phyloP scores from a whole-genome alignment of 2,888 invertebrate species.

The Drepana falcataria region DNA sequence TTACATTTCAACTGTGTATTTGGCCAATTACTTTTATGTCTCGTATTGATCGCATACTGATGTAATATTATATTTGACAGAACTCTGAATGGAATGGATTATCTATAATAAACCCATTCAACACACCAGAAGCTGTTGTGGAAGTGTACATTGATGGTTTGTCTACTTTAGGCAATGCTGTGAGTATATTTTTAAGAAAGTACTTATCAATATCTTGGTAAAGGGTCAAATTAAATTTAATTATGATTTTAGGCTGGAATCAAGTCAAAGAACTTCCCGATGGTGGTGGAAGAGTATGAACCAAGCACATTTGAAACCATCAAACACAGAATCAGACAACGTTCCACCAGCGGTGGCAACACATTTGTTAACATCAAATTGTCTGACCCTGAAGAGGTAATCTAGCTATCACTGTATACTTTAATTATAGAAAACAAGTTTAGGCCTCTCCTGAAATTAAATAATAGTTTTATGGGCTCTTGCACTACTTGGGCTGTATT shows the following conservation, averaged over 20 bases:
- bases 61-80: constrained; percentile 35
- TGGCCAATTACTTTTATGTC: no score
- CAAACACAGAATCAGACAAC: constrained; percentile 77
- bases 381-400: constrained; percentile 81
- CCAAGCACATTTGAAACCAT: constrained; percentile 79
- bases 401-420: not conserved
- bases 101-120: constrained; percentile 83
- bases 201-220: not conserved
- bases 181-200: constrained; percentile 28
- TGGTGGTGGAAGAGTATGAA: constrained; percentile 81
- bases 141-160: constrained; percentile 85
- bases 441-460: no score
- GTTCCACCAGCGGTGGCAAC: constrained; percentile 79
- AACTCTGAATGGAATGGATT: constrained; percentile 84
- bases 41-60: no score
- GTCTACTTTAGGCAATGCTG: constrained; percentile 65
- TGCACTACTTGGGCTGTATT: no score
- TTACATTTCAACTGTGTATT: no score
- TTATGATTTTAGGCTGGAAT: constrained; percentile 40
- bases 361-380: constrained; percentile 82
- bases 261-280: constrained; percentile 76
- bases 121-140: constrained; percentile 84
- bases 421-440: no score
- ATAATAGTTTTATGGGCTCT: no score
- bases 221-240: not conserved